phyloP scores from a whole-genome alignment of 2,113 vertebrate genomes.

The Erinaceus europaeus region DNA sequence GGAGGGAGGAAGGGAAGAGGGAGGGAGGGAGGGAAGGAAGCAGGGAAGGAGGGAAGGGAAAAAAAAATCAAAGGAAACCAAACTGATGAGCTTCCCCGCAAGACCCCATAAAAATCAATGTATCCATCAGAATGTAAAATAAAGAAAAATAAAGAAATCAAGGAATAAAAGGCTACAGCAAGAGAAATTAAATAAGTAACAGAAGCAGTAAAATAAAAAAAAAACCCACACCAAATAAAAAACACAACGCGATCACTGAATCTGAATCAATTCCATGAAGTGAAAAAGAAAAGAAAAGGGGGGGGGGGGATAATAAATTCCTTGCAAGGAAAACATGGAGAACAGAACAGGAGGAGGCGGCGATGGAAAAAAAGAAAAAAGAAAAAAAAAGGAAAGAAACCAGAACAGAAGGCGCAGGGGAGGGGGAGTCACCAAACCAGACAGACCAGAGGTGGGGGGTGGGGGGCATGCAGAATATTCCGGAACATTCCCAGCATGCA shows the following conservation, averaged over 20 bases:
- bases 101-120: conserved; percentile 18
- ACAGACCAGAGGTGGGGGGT: conserved; percentile 14
- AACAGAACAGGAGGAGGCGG: too few species aligned
- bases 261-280: too few species aligned
- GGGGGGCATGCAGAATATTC: conserved; percentile 90
- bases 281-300: too few species aligned
- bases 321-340: too few species aligned
- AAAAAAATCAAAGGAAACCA: conserved; percentile 64
- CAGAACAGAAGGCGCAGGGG: conserved; percentile 25
- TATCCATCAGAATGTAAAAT: too few species aligned
- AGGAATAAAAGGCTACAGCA: too few species aligned
- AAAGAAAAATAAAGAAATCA: too few species aligned
- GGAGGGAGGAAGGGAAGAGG: background rate
- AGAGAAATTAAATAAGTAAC: background rate
- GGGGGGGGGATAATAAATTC: too few species aligned
- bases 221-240: too few species aligned
- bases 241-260: too few species aligned
- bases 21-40: background rate
- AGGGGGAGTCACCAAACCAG: conserved; percentile 10
- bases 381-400: background rate
- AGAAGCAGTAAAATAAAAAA: too few species aligned
- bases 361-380: background rate
- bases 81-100: background rate
- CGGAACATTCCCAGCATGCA: conserved; percentile 98
- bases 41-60: conserved; percentile 42